Evolutionary conservation across 2,888 invertebrate genomes (phyloP).

Genomic region (Panopea generosa): DNA sequence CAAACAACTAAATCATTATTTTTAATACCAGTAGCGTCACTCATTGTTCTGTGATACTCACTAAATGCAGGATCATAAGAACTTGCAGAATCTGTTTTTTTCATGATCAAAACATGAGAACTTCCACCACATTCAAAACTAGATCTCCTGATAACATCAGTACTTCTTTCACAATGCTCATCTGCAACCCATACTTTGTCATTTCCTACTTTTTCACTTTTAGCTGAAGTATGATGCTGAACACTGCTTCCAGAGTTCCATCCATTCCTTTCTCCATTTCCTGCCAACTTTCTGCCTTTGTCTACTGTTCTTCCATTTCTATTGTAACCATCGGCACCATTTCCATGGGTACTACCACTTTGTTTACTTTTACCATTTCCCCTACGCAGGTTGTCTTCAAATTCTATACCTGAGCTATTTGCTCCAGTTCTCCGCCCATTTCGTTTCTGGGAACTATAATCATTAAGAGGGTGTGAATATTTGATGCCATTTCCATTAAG

Average conservation of each 20-base stretch:
- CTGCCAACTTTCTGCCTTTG: no score
- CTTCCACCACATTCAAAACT: neutral
- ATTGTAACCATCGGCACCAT: neutral
- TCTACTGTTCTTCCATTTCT: neutral
- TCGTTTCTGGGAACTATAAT: slow-evolving; percentile 26
- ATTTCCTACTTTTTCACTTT: no score
- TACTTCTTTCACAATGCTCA: neutral
- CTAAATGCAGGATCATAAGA: slow-evolving; percentile 22
- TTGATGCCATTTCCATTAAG: slow-evolving; percentile 15
- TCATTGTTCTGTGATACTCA: slow-evolving; percentile 8
- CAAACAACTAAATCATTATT: slow-evolving; percentile 37
- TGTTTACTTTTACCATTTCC: slow-evolving; percentile 10
- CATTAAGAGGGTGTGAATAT: slow-evolving; percentile 41
- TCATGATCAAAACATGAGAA: neutral
- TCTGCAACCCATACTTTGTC: no score
- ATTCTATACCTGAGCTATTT: slow-evolving; percentile 9
- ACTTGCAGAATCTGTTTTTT: slow-evolving; percentile 6
- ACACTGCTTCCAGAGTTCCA: no score
- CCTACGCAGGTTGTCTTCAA: slow-evolving; percentile 16
- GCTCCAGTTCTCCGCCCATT: slow-evolving; percentile 10
- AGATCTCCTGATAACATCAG: neutral
- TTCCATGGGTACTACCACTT: slow-evolving; percentile 1
- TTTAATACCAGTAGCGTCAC: slow-evolving; percentile 1
- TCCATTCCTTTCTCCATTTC: no score
- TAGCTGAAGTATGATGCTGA: no score